Evolutionary conservation across 2,113 vertebrate species (phyloP).

Genomic region (Myotis yumanensis): DNA sequence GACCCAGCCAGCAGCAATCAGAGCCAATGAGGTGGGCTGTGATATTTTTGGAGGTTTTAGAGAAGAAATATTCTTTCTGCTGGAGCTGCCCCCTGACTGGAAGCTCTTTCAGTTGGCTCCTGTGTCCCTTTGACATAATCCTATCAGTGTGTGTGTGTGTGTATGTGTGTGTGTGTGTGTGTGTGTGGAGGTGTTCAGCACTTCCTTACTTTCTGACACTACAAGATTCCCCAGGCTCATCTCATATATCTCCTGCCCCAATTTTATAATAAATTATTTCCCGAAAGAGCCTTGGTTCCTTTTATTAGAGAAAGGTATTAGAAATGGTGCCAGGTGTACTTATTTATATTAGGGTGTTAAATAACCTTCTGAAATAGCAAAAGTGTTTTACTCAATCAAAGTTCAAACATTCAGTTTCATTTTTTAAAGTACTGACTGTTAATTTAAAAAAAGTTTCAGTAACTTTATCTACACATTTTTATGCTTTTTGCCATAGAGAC

Average conservation of each 20-base stretch:
- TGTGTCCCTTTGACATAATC: no score
- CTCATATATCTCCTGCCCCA: no score
- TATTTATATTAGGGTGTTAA: neutral
- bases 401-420: neutral
- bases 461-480: neutral
- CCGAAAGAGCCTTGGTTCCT: no score
- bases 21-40: neutral
- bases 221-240: no score
- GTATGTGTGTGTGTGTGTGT: no score
- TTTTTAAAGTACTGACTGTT: neutral
- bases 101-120: no score
- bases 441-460: neutral
- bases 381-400: neutral
- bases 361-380: neutral
- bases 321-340: neutral
- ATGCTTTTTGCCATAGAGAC: neutral
- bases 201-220: no score
- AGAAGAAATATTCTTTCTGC: neutral
- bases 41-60: neutral
- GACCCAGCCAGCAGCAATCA: neutral
- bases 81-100: neutral
- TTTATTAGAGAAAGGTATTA: neutral
- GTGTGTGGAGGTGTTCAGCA: no score
- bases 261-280: no score
- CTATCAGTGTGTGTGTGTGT: no score